A percentile compares a stretch with the other conserved stretches of the same genome.
These are phyloP conservation scores for Masticophis lateralis DNA, from an alignment of 2,797 vertebrate species.

Conservation along the genomic window DNA sequence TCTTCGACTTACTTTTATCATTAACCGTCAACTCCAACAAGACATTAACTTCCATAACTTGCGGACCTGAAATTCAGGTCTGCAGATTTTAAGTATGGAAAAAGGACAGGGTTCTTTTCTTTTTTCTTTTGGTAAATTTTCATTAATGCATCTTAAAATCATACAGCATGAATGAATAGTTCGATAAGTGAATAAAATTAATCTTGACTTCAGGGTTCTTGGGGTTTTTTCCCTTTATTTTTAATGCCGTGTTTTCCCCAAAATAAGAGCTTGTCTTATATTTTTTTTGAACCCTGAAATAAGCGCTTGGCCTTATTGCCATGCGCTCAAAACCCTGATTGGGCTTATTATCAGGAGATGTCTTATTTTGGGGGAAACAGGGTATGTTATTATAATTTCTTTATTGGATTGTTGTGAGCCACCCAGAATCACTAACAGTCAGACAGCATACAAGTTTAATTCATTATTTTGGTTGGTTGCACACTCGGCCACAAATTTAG, in stretches of 20 bases:
- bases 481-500: not conserved
- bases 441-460: not conserved
- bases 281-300: too few relatives aligned
- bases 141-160: not conserved
- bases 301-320: too few relatives aligned
- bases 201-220: not conserved
- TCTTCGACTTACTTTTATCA: not conserved
- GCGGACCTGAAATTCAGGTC: not conserved
- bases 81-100: not conserved
- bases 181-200: not conserved
- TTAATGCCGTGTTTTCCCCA: not conserved
- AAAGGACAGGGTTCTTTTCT: not conserved
- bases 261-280: too few relatives aligned
- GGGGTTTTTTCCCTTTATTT: not conserved
- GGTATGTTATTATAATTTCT: not conserved
- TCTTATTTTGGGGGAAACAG: too few relatives aligned
- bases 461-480: not conserved
- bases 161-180: not conserved
- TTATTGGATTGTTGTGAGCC: not conserved
- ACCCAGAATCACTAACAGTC: not conserved
- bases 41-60: not conserved
- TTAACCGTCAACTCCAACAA: not conserved
- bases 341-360: too few relatives aligned
- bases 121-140: not conserved
- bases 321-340: too few relatives aligned